Evolutionary conservation across 1,140 invertebrate genomes (phyloP).

Genomic region (Drosophila funebris): DNA sequence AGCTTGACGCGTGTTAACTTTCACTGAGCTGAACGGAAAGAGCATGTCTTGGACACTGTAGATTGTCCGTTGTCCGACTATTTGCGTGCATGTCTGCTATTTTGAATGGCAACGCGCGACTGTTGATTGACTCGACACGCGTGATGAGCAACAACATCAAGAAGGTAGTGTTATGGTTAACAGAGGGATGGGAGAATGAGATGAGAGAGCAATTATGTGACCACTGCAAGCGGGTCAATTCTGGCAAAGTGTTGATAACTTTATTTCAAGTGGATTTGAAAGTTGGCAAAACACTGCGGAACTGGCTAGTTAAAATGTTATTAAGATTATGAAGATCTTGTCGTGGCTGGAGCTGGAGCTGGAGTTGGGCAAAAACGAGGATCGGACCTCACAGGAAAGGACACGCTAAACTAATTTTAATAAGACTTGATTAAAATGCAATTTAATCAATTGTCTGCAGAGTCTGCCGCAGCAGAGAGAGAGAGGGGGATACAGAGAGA

Average conservation of each 20-base stretch:
- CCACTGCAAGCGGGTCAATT: conserved; percentile 30
- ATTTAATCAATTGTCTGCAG: conserved; percentile 57
- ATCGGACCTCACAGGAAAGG: conserved; percentile 61
- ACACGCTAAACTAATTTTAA: conserved; percentile 76
- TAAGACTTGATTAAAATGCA: conserved; percentile 81
- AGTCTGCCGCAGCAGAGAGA: no score
- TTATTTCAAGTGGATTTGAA: conserved; percentile 50
- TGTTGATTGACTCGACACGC: conserved; percentile 52
- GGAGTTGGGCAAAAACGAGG: no score
- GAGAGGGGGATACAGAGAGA: not conserved
- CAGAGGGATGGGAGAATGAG: no score
- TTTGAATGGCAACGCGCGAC: conserved; percentile 57
- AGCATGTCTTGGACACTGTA: not conserved
- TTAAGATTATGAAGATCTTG: conserved; percentile 36
- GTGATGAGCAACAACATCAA: conserved; percentile 18
- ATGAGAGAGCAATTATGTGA: conserved; percentile 8
- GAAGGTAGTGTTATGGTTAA: not conserved
- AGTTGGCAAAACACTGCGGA: conserved; percentile 7
- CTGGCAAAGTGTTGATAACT: conserved; percentile 73
- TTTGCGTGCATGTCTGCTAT: conserved; percentile 68
- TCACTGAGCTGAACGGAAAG: conserved; percentile 24
- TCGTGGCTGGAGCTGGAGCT: not conserved
- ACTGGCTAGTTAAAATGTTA: conserved; percentile 56
- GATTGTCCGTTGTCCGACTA: conserved; percentile 8
- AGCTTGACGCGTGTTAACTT: conserved; percentile 46